A percentile compares a stretch with the other conserved stretches of the same genome.
Conservation (phyloP, 2,888 invertebrate genomes). For the Elegia similella region DNA sequence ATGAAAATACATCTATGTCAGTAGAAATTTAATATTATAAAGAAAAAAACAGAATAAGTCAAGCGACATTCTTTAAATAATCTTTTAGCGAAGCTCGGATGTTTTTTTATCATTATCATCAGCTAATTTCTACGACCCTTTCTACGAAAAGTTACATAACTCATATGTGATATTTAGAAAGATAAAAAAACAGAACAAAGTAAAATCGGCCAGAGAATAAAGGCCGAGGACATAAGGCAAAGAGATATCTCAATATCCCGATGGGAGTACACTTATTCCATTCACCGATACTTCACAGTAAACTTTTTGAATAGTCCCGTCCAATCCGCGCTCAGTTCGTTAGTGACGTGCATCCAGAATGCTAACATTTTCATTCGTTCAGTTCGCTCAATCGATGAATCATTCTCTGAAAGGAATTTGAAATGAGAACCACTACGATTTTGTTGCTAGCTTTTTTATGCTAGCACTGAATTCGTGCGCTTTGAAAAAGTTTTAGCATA, state of each 20-base stretch:
- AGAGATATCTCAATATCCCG: background rate
- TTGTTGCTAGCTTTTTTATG: conserved; percentile 14
- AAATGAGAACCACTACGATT: conserved; percentile 14
- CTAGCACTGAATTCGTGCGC: conserved; percentile 6
- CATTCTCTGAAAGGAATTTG: conserved; percentile 24
- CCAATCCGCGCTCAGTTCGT: conserved; percentile 34
- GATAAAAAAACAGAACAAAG: background rate
- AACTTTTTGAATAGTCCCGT: conserved; percentile 37
- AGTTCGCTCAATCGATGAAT: conserved; percentile 27
- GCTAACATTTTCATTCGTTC: conserved; percentile 27
- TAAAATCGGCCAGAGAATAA: background rate
- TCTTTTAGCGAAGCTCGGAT: too few species aligned
- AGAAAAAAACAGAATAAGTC: too few species aligned
- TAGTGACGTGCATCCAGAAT: conserved; percentile 28
- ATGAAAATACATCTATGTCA: too few species aligned
- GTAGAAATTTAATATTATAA: too few species aligned
- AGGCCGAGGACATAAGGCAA: background rate
- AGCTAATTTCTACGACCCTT: too few species aligned
- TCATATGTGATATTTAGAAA: too few species aligned
- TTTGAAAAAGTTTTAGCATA: background rate
- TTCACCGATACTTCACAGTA: conserved; percentile 17
- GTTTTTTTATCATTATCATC: too few species aligned
- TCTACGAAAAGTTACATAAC: too few species aligned
- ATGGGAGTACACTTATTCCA: conserved; percentile 10
- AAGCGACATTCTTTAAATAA: too few species aligned